Evolutionary conservation across 2,113 vertebrate species (phyloP).

Genomic region (Chloropsis hardwickii): DNA sequence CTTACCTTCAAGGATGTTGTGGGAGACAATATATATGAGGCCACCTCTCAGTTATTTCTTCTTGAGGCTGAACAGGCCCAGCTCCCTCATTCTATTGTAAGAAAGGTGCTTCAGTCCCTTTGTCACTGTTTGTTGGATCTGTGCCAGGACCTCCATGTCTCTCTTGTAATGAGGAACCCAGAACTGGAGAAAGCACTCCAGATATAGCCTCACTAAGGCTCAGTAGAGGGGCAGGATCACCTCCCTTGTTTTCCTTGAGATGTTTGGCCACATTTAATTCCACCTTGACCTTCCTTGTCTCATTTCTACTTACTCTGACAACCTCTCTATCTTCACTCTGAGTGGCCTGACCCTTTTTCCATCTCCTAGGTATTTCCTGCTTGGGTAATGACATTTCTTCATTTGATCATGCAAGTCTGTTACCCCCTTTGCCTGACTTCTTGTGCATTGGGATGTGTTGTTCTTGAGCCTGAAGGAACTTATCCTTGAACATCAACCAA

Average conservation of each 20-base stretch:
- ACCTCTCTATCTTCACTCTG: background rate
- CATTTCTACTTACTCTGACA: background rate
- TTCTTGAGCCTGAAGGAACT: background rate
- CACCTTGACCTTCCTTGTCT: background rate
- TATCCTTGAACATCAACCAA: background rate
- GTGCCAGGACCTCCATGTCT: background rate
- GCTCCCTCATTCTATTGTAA: background rate
- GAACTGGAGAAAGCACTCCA: background rate
- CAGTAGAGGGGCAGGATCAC: background rate
- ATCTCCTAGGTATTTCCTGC: background rate
- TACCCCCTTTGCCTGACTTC: background rate
- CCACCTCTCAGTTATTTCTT: background rate
- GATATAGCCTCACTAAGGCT: background rate
- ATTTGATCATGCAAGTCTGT: background rate
- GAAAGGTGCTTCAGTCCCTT: background rate
- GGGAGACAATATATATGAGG: background rate
- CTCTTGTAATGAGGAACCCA: background rate
- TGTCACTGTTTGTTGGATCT: background rate
- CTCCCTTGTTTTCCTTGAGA: background rate
- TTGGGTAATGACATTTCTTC: background rate
- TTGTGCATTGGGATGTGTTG: accelerated
- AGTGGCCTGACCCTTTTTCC: background rate
- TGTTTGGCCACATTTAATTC: background rate
- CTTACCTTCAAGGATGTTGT: background rate
- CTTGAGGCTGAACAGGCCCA: background rate